A percentile compares a stretch with the other conserved stretches of the same genome.
Conservation (phyloP, 1,140 invertebrate genomes). For the Schlechtendalia chinensis region DNA sequence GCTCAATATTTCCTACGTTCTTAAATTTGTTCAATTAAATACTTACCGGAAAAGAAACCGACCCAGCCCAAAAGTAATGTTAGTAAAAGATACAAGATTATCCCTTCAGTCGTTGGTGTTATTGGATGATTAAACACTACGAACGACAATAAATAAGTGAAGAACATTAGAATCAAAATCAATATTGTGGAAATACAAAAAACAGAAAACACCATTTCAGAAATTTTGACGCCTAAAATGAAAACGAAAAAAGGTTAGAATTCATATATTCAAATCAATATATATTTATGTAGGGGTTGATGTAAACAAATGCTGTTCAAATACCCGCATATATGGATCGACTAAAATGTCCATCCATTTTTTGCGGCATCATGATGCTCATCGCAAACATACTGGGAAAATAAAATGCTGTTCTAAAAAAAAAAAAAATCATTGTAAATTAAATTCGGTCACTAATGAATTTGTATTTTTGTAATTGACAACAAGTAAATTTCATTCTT, state of each 20-base stretch:
- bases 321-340: slow-evolving; percentile 54
- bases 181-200: slow-evolving; percentile 9
- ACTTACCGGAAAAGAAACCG: slow-evolving; percentile 33
- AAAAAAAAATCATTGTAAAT: too few species aligned
- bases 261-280: neutral
- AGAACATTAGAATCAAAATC: neutral
- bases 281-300: neutral
- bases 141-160: neutral
- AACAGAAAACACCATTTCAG: slow-evolving; percentile 19
- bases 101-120: neutral
- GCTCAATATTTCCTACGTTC: too few species aligned
- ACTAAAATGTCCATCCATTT: slow-evolving; percentile 53
- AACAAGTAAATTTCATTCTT: too few species aligned
- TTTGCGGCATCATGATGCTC: slow-evolving; percentile 53
- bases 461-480: too few species aligned
- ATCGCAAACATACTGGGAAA: slow-evolving; percentile 53
- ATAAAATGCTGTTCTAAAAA: slow-evolving; percentile 53
- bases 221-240: slow-evolving; percentile 6
- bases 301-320: neutral
- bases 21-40: neutral
- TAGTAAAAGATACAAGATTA: neutral
- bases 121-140: slow-evolving; percentile 5
- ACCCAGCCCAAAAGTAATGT: slow-evolving; percentile 12
- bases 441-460: too few species aligned
- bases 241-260: neutral